A percentile compares a stretch with the other conserved stretches of the same genome.
phyloP scores from a whole-genome alignment of 2,888 invertebrate genomes.

The Drosophila birchii region DNA sequence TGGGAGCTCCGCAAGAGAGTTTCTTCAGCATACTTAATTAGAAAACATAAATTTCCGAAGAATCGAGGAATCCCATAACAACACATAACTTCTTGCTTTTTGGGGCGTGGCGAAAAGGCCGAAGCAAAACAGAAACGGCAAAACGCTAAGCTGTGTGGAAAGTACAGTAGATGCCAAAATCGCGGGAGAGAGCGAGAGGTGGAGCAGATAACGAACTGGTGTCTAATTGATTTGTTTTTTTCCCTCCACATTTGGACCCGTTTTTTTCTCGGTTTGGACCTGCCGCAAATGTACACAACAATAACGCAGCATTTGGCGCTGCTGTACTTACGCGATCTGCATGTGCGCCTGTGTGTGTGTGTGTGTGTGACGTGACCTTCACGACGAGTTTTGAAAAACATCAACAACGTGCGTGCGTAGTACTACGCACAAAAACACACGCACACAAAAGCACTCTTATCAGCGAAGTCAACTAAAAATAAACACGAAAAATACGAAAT shows the following conservation, averaged over 20 bases:
- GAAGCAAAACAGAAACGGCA: slow-evolving; percentile 67
- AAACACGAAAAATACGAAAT: slow-evolving; percentile 57
- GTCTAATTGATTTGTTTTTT: slow-evolving; percentile 42
- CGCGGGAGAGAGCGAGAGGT: slow-evolving; percentile 7
- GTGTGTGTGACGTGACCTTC: slow-evolving; percentile 74
- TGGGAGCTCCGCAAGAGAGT: slow-evolving; percentile 39
- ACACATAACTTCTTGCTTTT: slow-evolving; percentile 16
- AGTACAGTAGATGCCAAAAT: slow-evolving; percentile 66
- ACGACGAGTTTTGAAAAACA: slow-evolving; percentile 64
- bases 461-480: slow-evolving; percentile 65
- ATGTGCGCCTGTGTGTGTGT: slow-evolving; percentile 50
- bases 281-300: slow-evolving; percentile 42
- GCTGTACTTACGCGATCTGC: slow-evolving; percentile 68
- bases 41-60: slow-evolving; percentile 18
- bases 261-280: slow-evolving; percentile 30
- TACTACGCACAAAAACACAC: slow-evolving; percentile 51
- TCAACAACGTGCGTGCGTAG: slow-evolving; percentile 60
- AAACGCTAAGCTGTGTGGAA: slow-evolving; percentile 43
- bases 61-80: slow-evolving; percentile 7
- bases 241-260: slow-evolving; percentile 14
- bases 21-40: slow-evolving; percentile 40
- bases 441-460: slow-evolving; percentile 52
- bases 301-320: slow-evolving; percentile 35
- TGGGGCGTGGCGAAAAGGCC: slow-evolving; percentile 50
- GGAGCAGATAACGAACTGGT: slow-evolving; percentile 40